Conservation (phyloP, 1,140 invertebrate genomes). For the Gryllus bimaculatus region DNA sequence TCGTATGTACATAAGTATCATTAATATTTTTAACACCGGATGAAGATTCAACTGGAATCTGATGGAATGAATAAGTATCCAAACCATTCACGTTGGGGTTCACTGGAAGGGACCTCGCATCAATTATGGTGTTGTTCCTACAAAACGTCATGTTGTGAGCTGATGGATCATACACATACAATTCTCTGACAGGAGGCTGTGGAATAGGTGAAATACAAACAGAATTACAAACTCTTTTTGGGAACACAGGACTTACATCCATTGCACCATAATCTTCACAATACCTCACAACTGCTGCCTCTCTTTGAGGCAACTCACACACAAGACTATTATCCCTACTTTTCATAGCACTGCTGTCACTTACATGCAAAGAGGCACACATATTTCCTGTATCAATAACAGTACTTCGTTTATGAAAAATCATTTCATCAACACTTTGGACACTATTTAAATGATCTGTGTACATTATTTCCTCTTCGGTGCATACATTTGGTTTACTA, state of each 20-base stretch:
- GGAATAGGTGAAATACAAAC: neutral
- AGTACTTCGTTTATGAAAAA: neutral
- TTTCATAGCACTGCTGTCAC: neutral
- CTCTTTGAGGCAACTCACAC: neutral
- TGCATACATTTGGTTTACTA: neutral
- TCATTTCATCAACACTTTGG: neutral
- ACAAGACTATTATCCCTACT: neutral
- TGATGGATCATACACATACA: neutral
- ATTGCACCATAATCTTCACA: neutral
- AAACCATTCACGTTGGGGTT: neutral
- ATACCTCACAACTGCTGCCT: neutral
- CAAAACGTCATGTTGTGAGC: neutral
- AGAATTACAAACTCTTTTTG: neutral
- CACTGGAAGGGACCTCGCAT: neutral
- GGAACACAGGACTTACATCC: neutral
- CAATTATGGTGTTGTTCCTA: neutral
- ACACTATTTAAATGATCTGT: neutral
- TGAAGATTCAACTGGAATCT: neutral
- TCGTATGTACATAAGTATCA: neutral
- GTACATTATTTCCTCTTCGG: neutral
- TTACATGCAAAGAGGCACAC: neutral
- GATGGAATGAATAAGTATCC: neutral
- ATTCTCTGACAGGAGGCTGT: neutral
- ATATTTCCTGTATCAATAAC: neutral
- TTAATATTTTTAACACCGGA: neutral